Evolutionary conservation across 2,797 vertebrate species (phyloP).

Genomic region (Menidia menidia): DNA sequence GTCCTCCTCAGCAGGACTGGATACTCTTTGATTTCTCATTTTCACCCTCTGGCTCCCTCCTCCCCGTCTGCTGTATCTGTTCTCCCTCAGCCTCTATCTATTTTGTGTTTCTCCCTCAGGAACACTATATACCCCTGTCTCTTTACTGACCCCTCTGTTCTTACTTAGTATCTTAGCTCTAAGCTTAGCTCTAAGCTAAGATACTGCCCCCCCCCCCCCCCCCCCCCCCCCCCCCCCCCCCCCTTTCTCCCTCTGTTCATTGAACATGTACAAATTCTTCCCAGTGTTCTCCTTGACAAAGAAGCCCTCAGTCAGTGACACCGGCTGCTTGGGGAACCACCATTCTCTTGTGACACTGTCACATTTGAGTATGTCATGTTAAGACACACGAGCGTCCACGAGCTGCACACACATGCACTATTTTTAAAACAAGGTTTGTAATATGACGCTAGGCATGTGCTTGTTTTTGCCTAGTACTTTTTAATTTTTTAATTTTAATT

Average conservation of each 20-base stretch:
- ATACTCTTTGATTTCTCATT: slow-evolving; percentile 52
- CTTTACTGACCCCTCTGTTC: slow-evolving; percentile 60
- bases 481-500: too few species aligned
- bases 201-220: slow-evolving; percentile 46
- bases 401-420: slow-evolving; percentile 18
- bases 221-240: background rate
- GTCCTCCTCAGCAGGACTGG: slow-evolving; percentile 33
- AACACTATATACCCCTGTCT: slow-evolving; percentile 58
- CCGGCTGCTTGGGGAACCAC: slow-evolving; percentile 65
- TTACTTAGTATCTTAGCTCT: slow-evolving; percentile 55
- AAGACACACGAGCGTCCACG: slow-evolving; percentile 29
- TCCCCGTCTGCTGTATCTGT: slow-evolving; percentile 29
- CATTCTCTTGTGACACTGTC: slow-evolving; percentile 66
- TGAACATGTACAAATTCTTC: slow-evolving; percentile 70
- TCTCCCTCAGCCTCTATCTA: slow-evolving; percentile 49
- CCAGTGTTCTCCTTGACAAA: slow-evolving; percentile 71
- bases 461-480: background rate
- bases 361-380: slow-evolving; percentile 66
- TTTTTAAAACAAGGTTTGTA: slow-evolving; percentile 46
- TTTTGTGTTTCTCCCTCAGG: slow-evolving; percentile 50
- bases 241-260: slow-evolving; percentile 33
- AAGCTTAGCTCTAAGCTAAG: slow-evolving; percentile 52
- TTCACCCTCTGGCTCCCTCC: slow-evolving; percentile 27
- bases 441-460: slow-evolving; percentile 6
- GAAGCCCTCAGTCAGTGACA: slow-evolving; percentile 71